Conservation (phyloP, 2,888 invertebrate genomes). For the Calephelis perditalis region DNA sequence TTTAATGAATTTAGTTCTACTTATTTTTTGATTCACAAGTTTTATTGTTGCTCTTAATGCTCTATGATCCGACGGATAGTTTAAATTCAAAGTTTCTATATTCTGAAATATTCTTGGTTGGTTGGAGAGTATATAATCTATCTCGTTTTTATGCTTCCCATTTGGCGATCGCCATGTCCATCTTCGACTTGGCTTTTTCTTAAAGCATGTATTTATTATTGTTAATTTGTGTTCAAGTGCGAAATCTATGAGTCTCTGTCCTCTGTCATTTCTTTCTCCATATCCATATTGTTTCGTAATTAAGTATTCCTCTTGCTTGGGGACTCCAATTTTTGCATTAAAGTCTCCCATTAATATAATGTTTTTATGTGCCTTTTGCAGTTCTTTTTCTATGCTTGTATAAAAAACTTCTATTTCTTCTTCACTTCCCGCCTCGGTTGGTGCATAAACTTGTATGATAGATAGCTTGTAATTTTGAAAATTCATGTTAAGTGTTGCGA, state of each 20-base stretch:
- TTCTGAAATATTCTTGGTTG: constrained; percentile 16
- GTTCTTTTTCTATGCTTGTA: background rate
- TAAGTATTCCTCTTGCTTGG: too few relatives aligned
- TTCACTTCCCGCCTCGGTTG: background rate
- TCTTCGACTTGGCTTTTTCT: constrained; percentile 16
- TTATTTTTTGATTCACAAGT: constrained; percentile 15
- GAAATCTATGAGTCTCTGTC: constrained; percentile 14
- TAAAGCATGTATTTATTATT: constrained; percentile 21
- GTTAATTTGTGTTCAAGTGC: constrained; percentile 20
- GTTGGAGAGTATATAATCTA: background rate
- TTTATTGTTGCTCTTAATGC: constrained; percentile 14
- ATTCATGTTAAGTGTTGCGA: too few relatives aligned
- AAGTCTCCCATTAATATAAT: constrained; percentile 10
- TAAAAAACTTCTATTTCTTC: constrained; percentile 1
- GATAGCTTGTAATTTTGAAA: too few relatives aligned
- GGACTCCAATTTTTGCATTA: too few relatives aligned
- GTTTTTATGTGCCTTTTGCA: constrained; percentile 9
- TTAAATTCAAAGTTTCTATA: constrained; percentile 14
- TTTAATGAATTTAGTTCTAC: constrained; percentile 12
- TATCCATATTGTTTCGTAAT: too few relatives aligned
- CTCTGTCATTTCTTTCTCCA: too few relatives aligned
- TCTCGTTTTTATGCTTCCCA: too few relatives aligned
- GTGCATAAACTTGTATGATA: too few relatives aligned
- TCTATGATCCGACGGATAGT: constrained; percentile 17
- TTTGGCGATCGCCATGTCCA: constrained; percentile 1